Evolutionary conservation across 1,140 invertebrate genomes (phyloP), one percentile per base, ranked within the genome.

Genomic region (Manduca sexta): DNA sequence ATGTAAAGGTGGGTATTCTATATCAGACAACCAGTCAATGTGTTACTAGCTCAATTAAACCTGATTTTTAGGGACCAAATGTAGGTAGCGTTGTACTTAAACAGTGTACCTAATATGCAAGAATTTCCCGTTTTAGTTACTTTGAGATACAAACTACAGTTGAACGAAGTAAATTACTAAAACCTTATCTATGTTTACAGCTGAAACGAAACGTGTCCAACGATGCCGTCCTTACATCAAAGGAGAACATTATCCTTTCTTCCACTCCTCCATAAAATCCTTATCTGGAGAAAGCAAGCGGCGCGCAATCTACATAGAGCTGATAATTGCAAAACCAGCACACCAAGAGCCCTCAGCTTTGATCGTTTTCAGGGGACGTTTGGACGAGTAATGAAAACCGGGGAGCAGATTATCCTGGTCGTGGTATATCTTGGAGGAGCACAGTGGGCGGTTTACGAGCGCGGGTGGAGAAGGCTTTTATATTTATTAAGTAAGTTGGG

Each of bases 401-500:
- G 57, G 51, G 78, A 42, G 66, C 65, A 40, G 35, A 59, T 53
- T 74, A 56, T 21, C 38, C 59, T 84, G 77, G 80, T 64, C 62
- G 53, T 52, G 69, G 71, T 77, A 78, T 68, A 84, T 82, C 77
- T 84, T 84, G 66, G 68, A 66, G 60, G 64, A 76, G 72, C 72
- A 60, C 70, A 74, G 74, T 80, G 79, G 79, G 81, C 68, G 79
- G 73, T 83, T 84, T 84, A 84, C 71, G 76, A 82, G 38, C 64
- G 49, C 71, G 74, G 79, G 81, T 61, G 81, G 75, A 71, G 74
- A 81, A 81, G 75, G 74, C 81, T 84, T 83, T 84, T 84, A 84
- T 84, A 84, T 84, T 84, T 84, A 84, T 84, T 84, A 84, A 82
- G 74, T 83, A 84, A 84, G 79, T 84, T 84, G 79, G 79, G 81